Percentiles rank a stretch among this genome's conserved stretches.
phyloP scores from a whole-genome alignment of 2,797 vertebrate species.

The Simalia tracyae region DNA sequence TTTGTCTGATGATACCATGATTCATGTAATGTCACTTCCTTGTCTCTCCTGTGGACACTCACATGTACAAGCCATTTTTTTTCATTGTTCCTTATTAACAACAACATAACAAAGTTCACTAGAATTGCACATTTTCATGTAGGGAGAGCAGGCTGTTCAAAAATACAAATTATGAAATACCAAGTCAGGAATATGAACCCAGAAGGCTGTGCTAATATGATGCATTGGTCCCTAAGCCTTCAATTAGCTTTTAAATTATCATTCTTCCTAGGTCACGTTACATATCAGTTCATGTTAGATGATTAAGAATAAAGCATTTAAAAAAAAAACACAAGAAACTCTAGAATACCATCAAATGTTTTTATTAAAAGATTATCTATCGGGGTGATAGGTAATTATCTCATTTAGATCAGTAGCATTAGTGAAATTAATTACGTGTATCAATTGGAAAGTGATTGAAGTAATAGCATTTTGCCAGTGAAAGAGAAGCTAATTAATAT shows the following conservation, averaged over 20 bases:
- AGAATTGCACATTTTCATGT: background rate
- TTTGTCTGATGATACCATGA: no score
- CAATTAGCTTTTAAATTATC: background rate
- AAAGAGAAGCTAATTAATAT: background rate
- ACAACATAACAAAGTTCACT: background rate
- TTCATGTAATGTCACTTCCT: no score
- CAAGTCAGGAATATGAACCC: background rate
- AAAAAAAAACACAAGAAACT: background rate
- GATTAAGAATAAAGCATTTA: background rate
- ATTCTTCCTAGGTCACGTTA: background rate
- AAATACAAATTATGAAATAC: background rate
- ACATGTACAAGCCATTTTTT: no score
- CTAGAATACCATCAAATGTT: background rate
- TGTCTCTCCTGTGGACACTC: no score
- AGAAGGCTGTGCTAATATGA: background rate
- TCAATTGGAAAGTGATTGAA: background rate
- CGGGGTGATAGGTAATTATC: constrained; percentile 21
- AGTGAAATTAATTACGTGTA: constrained; percentile 9
- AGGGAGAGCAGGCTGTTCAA: background rate
- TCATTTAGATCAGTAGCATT: constrained; percentile 17
- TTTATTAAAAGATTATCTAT: constrained; percentile 18
- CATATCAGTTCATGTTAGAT: background rate
- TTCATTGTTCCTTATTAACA: no score
- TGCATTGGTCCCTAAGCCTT: background rate
- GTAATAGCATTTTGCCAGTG: background rate